These are phyloP conservation scores for Camelus bactrianus DNA, from an alignment of 2,113 vertebrate genomes.

Conservation along the genomic window DNA sequence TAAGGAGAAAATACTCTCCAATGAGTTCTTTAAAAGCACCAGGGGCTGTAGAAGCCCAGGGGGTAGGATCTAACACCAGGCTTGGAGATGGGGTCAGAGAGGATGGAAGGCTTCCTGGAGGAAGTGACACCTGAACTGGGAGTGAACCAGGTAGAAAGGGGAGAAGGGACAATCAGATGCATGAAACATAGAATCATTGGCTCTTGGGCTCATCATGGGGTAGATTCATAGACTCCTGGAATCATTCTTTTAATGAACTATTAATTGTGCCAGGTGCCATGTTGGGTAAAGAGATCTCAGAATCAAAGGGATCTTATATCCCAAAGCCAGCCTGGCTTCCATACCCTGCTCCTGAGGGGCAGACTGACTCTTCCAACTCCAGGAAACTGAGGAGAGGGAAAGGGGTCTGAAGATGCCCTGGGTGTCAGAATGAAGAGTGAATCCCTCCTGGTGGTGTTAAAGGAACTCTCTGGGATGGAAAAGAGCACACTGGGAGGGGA, in stretches of 20 bases:
- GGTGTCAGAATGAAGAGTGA: not conserved
- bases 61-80: not conserved
- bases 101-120: not conserved
- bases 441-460: not conserved
- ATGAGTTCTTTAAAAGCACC: slow-evolving; percentile 17
- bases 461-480: not conserved
- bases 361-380: not conserved
- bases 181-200: not conserved
- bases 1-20: not conserved
- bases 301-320: not conserved
- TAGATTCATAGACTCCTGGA: not conserved
- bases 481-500: not conserved
- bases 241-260: slow-evolving; percentile 5
- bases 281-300: not conserved
- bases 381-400: not conserved
- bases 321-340: not conserved
- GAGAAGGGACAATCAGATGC: not conserved
- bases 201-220: not conserved
- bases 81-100: not conserved
- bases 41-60: not conserved
- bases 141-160: not conserved
- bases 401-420: not conserved
- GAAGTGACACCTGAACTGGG: not conserved
- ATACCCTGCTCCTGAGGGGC: not conserved
- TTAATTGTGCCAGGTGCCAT: not conserved